phyloP scores from a whole-genome alignment of 1,140 invertebrate species.

The Leucophenga varia region DNA sequence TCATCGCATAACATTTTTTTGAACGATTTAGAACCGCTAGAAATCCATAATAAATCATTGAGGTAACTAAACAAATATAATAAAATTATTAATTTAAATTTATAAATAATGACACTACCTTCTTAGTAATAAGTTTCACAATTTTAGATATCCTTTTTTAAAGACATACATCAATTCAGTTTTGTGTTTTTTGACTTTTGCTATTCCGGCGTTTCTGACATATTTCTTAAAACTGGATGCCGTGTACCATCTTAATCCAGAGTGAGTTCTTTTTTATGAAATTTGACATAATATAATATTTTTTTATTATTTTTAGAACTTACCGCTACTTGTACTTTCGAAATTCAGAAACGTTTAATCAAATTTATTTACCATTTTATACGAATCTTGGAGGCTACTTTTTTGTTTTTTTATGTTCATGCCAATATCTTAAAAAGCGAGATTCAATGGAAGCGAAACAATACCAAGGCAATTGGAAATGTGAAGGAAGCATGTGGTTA shows the following conservation, averaged over 20 bases:
- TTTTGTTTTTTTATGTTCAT: constrained; percentile 33
- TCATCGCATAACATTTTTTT: no score
- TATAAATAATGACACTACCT: no score
- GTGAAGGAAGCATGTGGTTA: constrained; percentile 28
- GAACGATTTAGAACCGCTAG: no score
- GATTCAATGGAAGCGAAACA: background rate
- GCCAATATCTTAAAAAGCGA: constrained; percentile 30
- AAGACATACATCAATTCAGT: constrained; percentile 31
- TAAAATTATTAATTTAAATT: no score
- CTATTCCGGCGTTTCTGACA: constrained; percentile 57
- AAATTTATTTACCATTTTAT: constrained; percentile 36
- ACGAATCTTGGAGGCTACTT: constrained; percentile 49
- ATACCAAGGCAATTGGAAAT: constrained; percentile 15
- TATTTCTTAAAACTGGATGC: constrained; percentile 54
- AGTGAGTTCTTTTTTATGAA: constrained; percentile 50
- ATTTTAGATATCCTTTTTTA: constrained; percentile 43
- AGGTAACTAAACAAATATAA: no score
- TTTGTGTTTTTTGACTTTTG: constrained; percentile 42
- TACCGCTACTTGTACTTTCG: constrained; percentile 44
- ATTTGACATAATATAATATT: background rate
- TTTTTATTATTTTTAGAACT: constrained; percentile 22
- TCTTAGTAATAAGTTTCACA: no score
- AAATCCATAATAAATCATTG: no score
- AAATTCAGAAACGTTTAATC: constrained; percentile 36
- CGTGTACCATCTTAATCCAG: constrained; percentile 58